Evolutionary conservation across 2,113 vertebrate species (phyloP).

Genomic region (Onychostruthus taczanowskii): DNA sequence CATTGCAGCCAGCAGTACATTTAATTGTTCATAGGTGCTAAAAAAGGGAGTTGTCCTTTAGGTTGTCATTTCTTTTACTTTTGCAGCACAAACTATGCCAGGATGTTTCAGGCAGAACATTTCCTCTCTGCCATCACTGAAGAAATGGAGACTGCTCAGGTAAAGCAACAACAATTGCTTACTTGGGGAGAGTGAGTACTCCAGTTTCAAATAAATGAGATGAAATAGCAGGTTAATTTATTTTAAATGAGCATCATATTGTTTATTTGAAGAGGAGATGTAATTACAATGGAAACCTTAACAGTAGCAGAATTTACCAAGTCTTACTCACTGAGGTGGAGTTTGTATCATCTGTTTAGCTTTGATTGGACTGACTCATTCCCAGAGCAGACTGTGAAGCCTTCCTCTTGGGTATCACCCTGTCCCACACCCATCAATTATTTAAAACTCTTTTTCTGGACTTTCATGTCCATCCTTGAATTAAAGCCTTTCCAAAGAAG

Average conservation of each 20-base stretch:
- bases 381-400: constrained; percentile 1
- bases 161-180: not conserved
- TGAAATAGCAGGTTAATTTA: constrained; percentile 50
- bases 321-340: constrained; percentile 52
- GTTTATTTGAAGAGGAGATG: constrained; percentile 35
- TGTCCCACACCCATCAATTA: constrained; percentile 33
- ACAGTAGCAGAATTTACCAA: constrained; percentile 25
- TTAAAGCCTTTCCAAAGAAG: not conserved
- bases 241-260: constrained; percentile 57
- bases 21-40: constrained; percentile 1
- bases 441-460: not conserved
- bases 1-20: not conserved
- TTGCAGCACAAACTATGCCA: not conserved
- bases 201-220: not conserved
- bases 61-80: not conserved
- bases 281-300: constrained; percentile 50
- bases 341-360: constrained; percentile 15
- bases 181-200: not conserved
- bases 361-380: constrained; percentile 43
- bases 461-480: not conserved
- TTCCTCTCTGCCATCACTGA: not conserved
- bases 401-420: constrained; percentile 12
- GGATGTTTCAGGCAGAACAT: not conserved
- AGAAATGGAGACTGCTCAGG: not conserved
- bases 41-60: not conserved